phyloP scores from a whole-genome alignment of 2,113 vertebrate genomes.

The Larimichthys crocea region DNA sequence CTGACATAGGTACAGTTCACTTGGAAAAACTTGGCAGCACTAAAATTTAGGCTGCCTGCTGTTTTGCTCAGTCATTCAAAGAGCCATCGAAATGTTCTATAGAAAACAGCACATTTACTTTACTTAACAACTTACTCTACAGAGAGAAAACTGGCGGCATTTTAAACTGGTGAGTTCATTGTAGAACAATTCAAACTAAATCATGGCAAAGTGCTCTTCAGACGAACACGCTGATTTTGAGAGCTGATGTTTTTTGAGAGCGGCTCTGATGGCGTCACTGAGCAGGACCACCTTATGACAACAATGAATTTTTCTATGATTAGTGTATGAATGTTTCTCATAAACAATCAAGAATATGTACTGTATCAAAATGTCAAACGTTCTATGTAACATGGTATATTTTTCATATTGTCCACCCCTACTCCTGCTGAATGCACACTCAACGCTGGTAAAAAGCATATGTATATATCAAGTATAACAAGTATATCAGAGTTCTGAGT shows the following conservation, averaged over 20 bases:
- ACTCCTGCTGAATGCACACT: neutral
- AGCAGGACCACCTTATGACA: neutral
- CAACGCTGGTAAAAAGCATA: neutral
- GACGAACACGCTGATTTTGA: neutral
- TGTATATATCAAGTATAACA: neutral
- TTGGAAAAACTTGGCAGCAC: neutral
- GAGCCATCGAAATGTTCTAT: neutral
- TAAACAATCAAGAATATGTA: neutral
- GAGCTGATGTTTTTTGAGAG: neutral
- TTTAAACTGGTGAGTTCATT: neutral
- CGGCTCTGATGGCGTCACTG: too few species aligned
- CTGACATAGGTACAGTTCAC: neutral
- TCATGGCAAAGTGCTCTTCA: neutral
- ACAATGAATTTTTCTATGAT: neutral
- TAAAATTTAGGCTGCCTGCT: neutral
- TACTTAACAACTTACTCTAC: neutral
- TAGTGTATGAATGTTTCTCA: neutral
- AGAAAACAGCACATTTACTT: neutral
- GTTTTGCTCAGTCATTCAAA: constrained; percentile 1
- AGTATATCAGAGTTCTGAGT: neutral
- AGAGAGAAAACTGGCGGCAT: neutral
- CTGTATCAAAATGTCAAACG: neutral
- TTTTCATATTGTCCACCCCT: neutral
- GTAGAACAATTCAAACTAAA: neutral
- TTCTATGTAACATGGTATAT: neutral